Evolutionary conservation across 2,113 vertebrate species (phyloP), one percentile per base, ranked within the genome.

Genomic region (Perca schrenkii): DNA sequence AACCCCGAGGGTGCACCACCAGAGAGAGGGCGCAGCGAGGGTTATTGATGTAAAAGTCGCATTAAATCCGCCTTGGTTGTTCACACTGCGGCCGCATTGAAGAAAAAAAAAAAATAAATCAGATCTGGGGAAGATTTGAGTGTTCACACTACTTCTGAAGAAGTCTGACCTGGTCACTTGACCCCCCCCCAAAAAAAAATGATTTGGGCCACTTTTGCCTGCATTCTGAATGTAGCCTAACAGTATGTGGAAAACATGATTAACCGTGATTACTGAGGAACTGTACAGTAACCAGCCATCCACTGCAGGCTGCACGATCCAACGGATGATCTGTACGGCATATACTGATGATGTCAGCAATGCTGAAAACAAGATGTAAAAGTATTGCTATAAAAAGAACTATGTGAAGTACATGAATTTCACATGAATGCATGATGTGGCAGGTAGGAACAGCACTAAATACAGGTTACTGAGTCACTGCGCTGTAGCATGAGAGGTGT

Each of bases 361-460:
- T 14, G 64, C 11, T 40, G 19, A 3, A 34, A 4, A 11, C 57
- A 28, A 49, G 46, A 50, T 16, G 2, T 43, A 10, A 43, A 43
- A 43, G 34, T 54, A 63, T 64, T 21, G 56, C 54, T 68, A 53
- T 83, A 80, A 85, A 90, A 85, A 80, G 62, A 83, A 81, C 67
- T 68, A 21, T 69, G 49, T 43, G 36, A 14, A 5, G 5, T 19
- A 36, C 50, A 75, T 64, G 40, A 63, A 60, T 63, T 70, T 79
- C 65, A 68, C 58, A 84, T 47, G 53, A 77, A 65, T 3, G 8
- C 56, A 79, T 65, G 69, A 79, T 58, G 31, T 53, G 50, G 31
- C 46, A 80, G 63, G 47, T 25, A 64, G n/a, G 25, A 36, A 21
- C 4, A 62, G 36, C 11, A 15, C 43, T 53, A 57, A 19, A 68